phyloP scores from a whole-genome alignment of 2,888 invertebrate genomes.

The Aplocera efformata region DNA sequence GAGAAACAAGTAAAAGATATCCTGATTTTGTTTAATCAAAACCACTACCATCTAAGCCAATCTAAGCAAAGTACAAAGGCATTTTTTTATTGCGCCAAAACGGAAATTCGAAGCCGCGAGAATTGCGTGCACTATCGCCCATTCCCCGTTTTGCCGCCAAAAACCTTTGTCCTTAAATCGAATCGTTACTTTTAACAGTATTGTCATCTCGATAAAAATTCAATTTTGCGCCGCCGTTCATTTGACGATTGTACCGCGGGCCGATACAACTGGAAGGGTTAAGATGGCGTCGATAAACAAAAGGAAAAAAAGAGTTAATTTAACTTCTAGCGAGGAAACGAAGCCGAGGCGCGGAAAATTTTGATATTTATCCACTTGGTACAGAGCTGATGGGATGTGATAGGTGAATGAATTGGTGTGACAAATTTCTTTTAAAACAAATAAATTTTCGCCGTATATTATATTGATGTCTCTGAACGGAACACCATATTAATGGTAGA shows the following conservation, averaged over 20 bases:
- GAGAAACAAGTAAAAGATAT: background rate
- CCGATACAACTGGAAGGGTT: constrained; percentile 70
- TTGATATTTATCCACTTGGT: constrained; percentile 43
- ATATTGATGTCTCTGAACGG: too few species aligned
- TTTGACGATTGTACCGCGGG: constrained; percentile 53
- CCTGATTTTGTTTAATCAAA: background rate
- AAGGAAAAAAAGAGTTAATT: constrained; percentile 70
- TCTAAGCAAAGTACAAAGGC: background rate
- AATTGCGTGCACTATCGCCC: constrained; percentile 24
- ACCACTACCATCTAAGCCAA: background rate
- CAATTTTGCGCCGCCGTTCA: constrained; percentile 66
- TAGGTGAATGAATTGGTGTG: constrained; percentile 35
- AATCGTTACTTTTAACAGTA: constrained; percentile 46
- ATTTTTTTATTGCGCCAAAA: constrained; percentile 13
- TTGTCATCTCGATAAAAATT: constrained; percentile 77
- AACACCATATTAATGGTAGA: too few species aligned
- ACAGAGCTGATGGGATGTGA: constrained; percentile 34
- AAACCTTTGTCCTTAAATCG: constrained; percentile 44
- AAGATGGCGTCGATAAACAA: constrained; percentile 75
- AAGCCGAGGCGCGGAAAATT: constrained; percentile 52
- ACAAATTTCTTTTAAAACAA: constrained; percentile 6
- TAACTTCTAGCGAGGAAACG: constrained; percentile 71
- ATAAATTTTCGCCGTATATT: constrained; percentile 9
- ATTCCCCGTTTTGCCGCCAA: constrained; percentile 2
- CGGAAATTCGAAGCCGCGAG: constrained; percentile 36